These are phyloP conservation scores for Lithophane leautieri DNA, from an alignment of 2,888 invertebrate species.

Conservation along the genomic window DNA sequence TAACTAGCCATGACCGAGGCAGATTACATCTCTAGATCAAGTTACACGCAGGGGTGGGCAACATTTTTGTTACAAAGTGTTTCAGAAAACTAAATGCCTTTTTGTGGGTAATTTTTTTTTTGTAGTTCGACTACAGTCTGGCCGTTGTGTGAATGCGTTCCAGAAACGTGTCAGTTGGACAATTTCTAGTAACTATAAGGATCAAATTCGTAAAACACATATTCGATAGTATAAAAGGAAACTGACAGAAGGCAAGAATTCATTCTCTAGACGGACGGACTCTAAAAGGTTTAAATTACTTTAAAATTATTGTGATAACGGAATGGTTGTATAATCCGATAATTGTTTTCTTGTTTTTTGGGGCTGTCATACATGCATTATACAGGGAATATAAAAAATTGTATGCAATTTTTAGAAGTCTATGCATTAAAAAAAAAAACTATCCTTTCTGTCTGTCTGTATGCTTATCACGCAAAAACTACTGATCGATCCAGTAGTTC, in stretches of 20 bases:
- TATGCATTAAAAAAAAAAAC: no score
- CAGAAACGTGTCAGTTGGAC: no score
- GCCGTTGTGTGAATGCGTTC: no score
- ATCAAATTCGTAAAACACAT: no score
- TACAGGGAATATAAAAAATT: no score
- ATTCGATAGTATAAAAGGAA: no score
- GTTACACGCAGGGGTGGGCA: conserved; percentile 48
- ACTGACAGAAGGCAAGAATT: no score
- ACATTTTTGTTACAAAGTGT: conserved; percentile 39
- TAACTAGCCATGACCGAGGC: conserved; percentile 50
- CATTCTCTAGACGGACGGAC: no score
- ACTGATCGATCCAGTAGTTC: not conserved
- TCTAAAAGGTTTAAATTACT: not conserved
- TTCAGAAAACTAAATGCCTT: not conserved
- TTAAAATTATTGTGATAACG: not conserved
- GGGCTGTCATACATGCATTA: not conserved
- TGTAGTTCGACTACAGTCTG: no score
- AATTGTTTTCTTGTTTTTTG: not conserved
- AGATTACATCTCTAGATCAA: conserved; percentile 62
- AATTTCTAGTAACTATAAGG: no score
- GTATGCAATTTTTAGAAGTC: no score
- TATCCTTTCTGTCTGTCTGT: no score
- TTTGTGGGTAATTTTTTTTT: not conserved
- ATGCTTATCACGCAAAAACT: not conserved
- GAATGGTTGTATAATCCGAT: not conserved